Evolutionary conservation across 2,888 invertebrate genomes (phyloP).

Genomic region (Calameuta filiformis): DNA sequence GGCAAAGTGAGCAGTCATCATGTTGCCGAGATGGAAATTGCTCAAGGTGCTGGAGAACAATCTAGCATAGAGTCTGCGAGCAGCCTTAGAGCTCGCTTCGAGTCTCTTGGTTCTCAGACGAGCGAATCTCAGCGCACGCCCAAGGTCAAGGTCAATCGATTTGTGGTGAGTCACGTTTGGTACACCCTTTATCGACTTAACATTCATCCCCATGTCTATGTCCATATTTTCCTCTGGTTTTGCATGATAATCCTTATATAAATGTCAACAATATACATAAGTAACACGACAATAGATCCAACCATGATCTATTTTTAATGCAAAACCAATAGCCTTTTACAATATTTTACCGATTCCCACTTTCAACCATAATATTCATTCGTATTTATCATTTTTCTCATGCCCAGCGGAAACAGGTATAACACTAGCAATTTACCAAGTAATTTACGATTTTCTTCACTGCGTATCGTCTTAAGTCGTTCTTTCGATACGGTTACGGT

Average conservation of each 20-base stretch:
- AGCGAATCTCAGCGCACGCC: constrained; percentile 67
- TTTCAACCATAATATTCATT: constrained; percentile 18
- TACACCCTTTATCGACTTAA: constrained; percentile 28
- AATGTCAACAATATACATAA: no score
- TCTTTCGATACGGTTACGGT: no score
- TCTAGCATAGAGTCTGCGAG: constrained; percentile 87
- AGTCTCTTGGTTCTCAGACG: constrained; percentile 78
- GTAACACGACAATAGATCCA: no score
- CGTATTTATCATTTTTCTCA: constrained; percentile 14
- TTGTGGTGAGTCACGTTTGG: constrained; percentile 80
- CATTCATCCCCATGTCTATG: not conserved
- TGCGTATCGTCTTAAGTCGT: no score
- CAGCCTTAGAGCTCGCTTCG: constrained; percentile 88
- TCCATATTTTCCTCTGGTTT: no score
- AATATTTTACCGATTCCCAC: no score
- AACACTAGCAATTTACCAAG: constrained; percentile 1
- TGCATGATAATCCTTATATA: no score
- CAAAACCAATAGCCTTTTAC: no score
- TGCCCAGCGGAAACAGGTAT: constrained; percentile 15
- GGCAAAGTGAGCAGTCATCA: constrained; percentile 62
- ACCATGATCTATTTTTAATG: no score
- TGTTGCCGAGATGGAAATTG: constrained; percentile 65
- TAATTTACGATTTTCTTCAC: no score
- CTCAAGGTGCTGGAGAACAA: constrained; percentile 73
- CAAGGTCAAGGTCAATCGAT: constrained; percentile 84